These are phyloP conservation scores for Kryptolebias ocellatus DNA, from an alignment of 2,797 vertebrate species.

Conservation along the genomic window DNA sequence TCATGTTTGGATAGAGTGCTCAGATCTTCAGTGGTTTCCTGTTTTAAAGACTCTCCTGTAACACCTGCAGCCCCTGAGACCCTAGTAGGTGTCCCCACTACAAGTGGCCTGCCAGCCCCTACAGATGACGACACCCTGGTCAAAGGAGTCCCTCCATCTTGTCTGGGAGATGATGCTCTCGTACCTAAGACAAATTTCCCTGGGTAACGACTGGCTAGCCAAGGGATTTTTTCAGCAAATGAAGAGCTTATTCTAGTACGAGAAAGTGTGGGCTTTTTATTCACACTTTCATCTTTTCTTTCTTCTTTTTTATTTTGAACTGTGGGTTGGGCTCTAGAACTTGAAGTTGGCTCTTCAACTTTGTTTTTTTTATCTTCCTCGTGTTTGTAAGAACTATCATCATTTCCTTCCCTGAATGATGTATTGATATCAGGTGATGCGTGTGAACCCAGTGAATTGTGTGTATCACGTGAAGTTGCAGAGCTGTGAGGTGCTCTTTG, in stretches of 20 bases:
- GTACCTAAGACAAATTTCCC: slow-evolving; percentile 49
- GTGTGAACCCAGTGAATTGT: slow-evolving; percentile 37
- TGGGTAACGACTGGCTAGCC: slow-evolving; percentile 64
- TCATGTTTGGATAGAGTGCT: slow-evolving; percentile 61
- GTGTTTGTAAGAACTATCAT: slow-evolving; percentile 33
- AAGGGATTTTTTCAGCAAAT: slow-evolving; percentile 60
- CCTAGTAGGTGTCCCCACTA: slow-evolving; percentile 59
- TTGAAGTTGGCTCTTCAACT: slow-evolving; percentile 54
- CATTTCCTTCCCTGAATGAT: slow-evolving; percentile 34
- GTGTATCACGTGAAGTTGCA: slow-evolving; percentile 47
- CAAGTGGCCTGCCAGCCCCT: slow-evolving; percentile 65
- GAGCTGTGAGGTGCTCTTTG: slow-evolving; percentile 39
- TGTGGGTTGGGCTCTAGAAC: slow-evolving; percentile 37
- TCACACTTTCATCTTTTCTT: slow-evolving; percentile 21
- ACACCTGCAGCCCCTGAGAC: slow-evolving; percentile 70
- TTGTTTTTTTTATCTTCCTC: slow-evolving; percentile 47
- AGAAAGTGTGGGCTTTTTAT: slow-evolving; percentile 47
- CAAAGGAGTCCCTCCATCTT: slow-evolving; percentile 62
- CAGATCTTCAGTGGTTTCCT: slow-evolving; percentile 71
- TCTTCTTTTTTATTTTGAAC: slow-evolving; percentile 44
- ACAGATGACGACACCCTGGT: slow-evolving; percentile 76
- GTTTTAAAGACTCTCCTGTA: slow-evolving; percentile 59
- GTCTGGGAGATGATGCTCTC: slow-evolving; percentile 55
- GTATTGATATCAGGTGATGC: slow-evolving; percentile 42
- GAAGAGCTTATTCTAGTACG: slow-evolving; percentile 63